Percentiles rank a stretch among this genome's conserved stretches.
Conservation (phyloP, 2,113 vertebrate species). For the Indri indri region DNA sequence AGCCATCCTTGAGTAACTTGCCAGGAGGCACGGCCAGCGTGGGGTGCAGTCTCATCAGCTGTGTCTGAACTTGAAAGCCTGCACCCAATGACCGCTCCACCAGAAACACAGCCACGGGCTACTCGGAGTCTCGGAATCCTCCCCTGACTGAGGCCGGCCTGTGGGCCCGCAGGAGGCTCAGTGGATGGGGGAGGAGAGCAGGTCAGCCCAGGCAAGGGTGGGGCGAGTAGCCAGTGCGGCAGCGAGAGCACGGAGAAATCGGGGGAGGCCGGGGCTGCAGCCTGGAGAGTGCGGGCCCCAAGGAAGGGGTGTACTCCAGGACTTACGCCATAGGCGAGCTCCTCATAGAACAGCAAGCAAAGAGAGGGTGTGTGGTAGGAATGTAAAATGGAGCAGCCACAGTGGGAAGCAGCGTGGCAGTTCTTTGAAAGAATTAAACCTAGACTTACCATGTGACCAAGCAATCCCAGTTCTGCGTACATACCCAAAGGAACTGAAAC, state of each 20-base stretch:
- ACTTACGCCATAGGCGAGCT: neutral
- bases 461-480: neutral
- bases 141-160: neutral
- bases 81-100: too few species aligned
- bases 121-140: neutral
- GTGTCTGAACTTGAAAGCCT: neutral
- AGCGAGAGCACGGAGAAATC: neutral
- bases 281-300: neutral
- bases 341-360: neutral
- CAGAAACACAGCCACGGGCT: neutral
- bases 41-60: fast-evolving
- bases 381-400: neutral
- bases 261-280: neutral
- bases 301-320: neutral
- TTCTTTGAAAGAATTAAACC: neutral
- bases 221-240: neutral
- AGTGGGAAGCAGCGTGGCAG: neutral
- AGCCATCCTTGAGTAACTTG: neutral
- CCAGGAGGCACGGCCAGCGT: too few species aligned
- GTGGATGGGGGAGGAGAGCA: neutral
- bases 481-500: neutral
- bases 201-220: neutral
- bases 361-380: fast-evolving
- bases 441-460: neutral
- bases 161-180: neutral